Conservation (phyloP, 2,113 vertebrate genomes). For the Etia nguti region DNA sequence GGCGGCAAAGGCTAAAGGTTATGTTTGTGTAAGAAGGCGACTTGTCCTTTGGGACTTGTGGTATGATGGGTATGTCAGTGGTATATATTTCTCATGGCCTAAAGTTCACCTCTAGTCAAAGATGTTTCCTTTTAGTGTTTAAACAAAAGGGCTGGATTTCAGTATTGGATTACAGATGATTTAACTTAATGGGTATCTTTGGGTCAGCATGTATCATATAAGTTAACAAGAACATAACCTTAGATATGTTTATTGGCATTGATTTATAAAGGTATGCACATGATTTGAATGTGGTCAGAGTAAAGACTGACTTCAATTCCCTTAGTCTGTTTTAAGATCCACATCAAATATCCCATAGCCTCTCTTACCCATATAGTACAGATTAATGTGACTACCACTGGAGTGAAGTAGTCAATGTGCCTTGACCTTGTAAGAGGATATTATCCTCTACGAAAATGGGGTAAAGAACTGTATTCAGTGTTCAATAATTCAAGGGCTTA, state of each 20-base stretch:
- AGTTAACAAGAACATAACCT: neutral
- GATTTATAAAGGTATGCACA: neutral
- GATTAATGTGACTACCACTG: neutral
- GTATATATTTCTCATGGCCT: constrained; percentile 8
- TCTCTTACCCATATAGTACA: neutral
- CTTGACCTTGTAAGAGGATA: neutral
- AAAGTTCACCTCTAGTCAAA: neutral
- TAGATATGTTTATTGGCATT: neutral
- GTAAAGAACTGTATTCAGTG: neutral
- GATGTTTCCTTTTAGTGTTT: constrained; percentile 11
- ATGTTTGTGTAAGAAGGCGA: constrained; percentile 3
- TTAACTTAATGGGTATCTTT: neutral
- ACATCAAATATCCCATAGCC: neutral
- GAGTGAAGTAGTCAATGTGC: neutral
- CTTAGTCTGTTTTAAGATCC: neutral
- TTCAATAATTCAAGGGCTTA: neutral
- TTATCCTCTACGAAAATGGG: neutral
- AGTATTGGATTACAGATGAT: constrained; percentile 22
- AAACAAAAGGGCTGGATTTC: constrained; percentile 18
- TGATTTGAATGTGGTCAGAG: neutral
- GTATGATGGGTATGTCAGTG: constrained; percentile 37
- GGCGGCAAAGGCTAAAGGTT: constrained; percentile 24
- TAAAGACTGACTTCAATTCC: neutral
- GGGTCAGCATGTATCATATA: neutral
- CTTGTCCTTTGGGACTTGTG: constrained; percentile 22